phyloP scores from a whole-genome alignment of 2,113 vertebrate genomes.

The Columbina picui region DNA sequence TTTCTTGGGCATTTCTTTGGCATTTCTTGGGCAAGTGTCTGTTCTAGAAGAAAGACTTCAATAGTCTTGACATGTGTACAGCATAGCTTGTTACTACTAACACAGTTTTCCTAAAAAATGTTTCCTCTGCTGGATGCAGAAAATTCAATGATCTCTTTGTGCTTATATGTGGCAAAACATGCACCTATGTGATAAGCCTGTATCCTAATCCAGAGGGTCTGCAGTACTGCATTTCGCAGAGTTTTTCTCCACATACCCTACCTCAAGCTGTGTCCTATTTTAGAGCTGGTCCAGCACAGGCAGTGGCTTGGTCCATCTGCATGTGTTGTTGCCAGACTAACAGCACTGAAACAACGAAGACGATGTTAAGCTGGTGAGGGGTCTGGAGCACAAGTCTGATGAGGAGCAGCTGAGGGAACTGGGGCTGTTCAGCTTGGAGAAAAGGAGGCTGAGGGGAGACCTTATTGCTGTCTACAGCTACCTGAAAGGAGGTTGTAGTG shows the following conservation, averaged over 20 bases:
- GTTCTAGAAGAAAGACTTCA: neutral
- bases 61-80: neutral
- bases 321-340: neutral
- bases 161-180: neutral
- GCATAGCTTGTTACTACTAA: neutral
- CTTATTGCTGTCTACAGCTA: no score
- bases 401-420: no score
- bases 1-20: neutral
- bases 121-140: neutral
- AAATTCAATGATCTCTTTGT: neutral
- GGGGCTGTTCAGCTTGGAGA: no score
- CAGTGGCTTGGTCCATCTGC: neutral
- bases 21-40: neutral
- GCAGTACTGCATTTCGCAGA: neutral
- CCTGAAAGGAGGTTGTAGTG: no score
- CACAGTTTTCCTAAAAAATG: fast-evolving
- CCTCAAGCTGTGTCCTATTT: neutral
- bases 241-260: fast-evolving
- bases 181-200: neutral
- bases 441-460: no score
- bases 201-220: neutral
- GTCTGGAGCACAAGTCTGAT: no score
- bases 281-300: neutral
- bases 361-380: no score
- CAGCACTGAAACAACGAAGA: neutral